These are phyloP conservation scores for Hedychridium roseum DNA, from an alignment of 2,888 invertebrate species.

Conservation along the genomic window DNA sequence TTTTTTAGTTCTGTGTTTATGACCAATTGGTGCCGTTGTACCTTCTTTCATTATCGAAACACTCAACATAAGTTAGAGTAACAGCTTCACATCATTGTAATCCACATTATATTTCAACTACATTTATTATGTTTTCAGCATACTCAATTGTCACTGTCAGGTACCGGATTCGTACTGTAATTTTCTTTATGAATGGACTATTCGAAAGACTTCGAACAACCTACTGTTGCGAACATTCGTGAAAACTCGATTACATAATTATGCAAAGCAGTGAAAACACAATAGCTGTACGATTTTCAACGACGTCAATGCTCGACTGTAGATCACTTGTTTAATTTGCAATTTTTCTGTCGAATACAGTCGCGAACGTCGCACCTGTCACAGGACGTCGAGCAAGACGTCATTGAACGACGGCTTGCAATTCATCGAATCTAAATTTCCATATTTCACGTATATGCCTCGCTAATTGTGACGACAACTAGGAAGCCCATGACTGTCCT, in stretches of 20 bases:
- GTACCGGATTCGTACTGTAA: neutral
- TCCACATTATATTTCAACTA: too few species aligned
- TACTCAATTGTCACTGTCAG: neutral
- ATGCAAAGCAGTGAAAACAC: too few species aligned
- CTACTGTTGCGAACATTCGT: neutral
- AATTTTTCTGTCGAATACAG: neutral
- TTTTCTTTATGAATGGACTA: neutral
- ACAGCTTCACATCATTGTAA: too few species aligned
- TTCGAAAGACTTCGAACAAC: neutral
- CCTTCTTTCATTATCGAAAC: too few species aligned
- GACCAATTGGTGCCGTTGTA: too few species aligned
- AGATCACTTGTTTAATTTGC: neutral
- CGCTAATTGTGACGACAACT: too few species aligned
- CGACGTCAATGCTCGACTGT: neutral
- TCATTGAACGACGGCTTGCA: constrained; percentile 3
- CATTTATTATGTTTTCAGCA: neutral
- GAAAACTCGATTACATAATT: neutral
- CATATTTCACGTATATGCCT: too few species aligned
- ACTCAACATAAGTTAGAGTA: too few species aligned
- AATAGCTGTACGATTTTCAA: neutral
- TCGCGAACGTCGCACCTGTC: neutral
- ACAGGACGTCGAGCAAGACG: constrained; percentile 9
- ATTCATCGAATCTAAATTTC: too few species aligned
- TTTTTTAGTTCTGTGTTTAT: too few species aligned
- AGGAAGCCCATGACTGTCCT: too few species aligned